Base-by-base conservation (phyloP, 2,888 invertebrate genomes). In the Drosophila aldrichi region DNA sequence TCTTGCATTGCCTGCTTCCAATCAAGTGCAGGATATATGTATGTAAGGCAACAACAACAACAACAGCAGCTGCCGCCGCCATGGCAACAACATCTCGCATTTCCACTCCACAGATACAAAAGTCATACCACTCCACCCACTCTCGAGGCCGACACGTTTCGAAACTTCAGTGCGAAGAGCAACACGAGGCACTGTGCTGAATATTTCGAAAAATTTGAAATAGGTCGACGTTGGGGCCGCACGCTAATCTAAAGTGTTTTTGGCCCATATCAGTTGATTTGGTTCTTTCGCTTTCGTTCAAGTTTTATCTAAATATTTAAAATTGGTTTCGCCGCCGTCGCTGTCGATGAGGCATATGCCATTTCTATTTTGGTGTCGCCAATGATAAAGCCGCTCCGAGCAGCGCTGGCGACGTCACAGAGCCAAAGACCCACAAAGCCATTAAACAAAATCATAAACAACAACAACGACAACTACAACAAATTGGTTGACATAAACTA, bases 291-390 rank as follows among this genome's bases (percentile, higher is more conserved):
- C 70, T 61, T 77, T 60, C 74, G 65, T 74, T 75, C 70, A 56
- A 75, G 75, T 80, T 87, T 84, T 86, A 86, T 84, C 84, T 87
- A 82, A 84, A 84, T 84, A 84, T 84, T 84, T 87, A 87, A 84
- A 83, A 86, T 83, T 83, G 81, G 66, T 67, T 81, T 81, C 72
- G 71, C 71, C 44, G 41, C 18, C 32, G 46, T 44, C 44, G 41
- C 10, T 49, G 46, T 44, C 69, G 79, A 79, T 76, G 79, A 70
- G 79, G 62, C 61, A 69, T 75, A 57, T 71, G 67, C 56, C 65
- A 72, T 80, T 74, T 74, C 71, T 77, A 80, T 79, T 79, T 52
- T n/a, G 72, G 46, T 69, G 62, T 63, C 72, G 59, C 48, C 43
- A 69, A 60, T 76, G 71, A 81, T 76, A 81, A 81, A 70, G 72